Evolutionary conservation across 2,797 vertebrate species (phyloP).

Genomic region (Lepus townsendii): DNA sequence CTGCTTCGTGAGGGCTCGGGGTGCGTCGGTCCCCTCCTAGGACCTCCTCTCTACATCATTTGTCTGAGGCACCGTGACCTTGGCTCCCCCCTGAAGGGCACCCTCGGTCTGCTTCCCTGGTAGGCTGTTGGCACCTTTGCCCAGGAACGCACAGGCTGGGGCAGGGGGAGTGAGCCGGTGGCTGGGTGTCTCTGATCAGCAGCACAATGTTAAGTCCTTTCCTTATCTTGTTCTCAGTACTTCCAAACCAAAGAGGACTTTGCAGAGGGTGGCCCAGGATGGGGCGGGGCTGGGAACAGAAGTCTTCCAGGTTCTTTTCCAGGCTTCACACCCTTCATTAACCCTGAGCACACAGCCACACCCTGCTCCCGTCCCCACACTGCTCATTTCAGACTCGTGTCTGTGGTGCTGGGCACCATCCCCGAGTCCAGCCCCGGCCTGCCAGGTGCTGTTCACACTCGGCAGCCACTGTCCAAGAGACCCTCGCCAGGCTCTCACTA

Average conservation of each 20-base stretch:
- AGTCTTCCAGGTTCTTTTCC: neutral
- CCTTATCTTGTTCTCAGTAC: neutral
- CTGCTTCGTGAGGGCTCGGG: neutral
- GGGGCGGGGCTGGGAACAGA: neutral
- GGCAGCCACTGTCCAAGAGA: neutral
- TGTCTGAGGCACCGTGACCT: neutral
- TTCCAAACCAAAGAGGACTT: conserved; percentile 5
- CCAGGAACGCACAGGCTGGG: neutral
- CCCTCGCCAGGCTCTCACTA: neutral
- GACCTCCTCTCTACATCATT: neutral
- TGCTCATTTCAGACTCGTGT: too few relatives aligned
- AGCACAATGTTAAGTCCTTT: neutral
- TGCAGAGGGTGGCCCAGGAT: neutral
- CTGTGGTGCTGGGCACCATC: neutral
- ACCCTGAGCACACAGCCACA: fast-evolving
- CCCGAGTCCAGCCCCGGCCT: neutral
- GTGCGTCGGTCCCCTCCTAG: neutral
- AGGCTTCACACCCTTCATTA: neutral
- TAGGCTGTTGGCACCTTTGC: neutral
- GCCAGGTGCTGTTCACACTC: neutral
- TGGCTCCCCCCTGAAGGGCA: neutral
- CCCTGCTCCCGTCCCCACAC: neutral
- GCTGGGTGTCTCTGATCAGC: neutral
- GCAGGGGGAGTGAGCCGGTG: neutral
- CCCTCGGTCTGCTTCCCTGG: neutral